Conservation (phyloP, 2,113 vertebrate species). For the Puffinus mauretanicus region DNA sequence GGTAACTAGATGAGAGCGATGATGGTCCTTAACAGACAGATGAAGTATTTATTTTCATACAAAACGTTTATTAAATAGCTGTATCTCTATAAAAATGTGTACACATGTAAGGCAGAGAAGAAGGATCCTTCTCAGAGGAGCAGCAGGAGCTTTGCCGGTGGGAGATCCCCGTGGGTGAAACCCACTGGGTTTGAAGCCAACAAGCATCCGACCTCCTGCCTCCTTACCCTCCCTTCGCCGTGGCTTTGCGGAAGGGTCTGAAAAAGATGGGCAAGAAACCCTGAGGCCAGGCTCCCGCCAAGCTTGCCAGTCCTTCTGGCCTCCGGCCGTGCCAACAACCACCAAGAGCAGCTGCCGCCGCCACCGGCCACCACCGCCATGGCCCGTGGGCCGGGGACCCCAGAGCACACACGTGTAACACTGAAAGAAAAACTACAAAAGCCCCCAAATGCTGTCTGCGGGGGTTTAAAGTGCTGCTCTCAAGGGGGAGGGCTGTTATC, state of each 20-base stretch:
- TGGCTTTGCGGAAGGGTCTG: not conserved
- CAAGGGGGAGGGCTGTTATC: not conserved
- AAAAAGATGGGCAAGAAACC: not conserved
- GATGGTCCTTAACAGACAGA: not conserved
- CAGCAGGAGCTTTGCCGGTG: not conserved
- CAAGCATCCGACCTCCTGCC: not conserved
- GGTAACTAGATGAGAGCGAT: not conserved
- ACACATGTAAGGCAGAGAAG: not conserved
- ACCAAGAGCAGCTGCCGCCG: not conserved
- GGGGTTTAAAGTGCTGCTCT: not conserved
- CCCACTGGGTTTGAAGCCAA: not conserved
- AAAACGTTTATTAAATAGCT: not conserved
- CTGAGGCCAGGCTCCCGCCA: accelerated
- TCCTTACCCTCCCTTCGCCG: not conserved
- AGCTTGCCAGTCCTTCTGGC: not conserved
- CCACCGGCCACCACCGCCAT: accelerated
- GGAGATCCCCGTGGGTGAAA: not conserved
- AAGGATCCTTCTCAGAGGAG: not conserved
- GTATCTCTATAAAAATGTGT: not conserved
- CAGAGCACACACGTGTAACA: not conserved
- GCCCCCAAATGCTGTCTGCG: not conserved
- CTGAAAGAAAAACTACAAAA: not conserved
- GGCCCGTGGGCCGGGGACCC: not conserved
- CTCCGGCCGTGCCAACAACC: not conserved
- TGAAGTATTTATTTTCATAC: constrained; percentile 50